Conservation (phyloP, 2,113 vertebrate genomes). For the Lutjanus erythropterus region DNA sequence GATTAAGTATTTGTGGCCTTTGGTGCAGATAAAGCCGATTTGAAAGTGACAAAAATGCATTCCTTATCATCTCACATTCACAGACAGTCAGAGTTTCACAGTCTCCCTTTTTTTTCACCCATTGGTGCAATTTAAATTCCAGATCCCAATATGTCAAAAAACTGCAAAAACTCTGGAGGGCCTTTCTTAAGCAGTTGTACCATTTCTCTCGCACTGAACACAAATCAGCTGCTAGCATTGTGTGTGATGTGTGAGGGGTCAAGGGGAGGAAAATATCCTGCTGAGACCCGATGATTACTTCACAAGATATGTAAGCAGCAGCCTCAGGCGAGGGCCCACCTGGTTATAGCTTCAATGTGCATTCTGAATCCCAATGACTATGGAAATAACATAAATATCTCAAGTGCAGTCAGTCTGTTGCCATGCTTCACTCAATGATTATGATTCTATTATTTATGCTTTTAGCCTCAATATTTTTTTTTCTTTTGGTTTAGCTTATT, state of each 20-base stretch:
- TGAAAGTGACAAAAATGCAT: slow-evolving; percentile 40
- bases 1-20: slow-evolving; percentile 12
- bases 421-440: slow-evolving; percentile 31
- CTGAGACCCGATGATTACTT: slow-evolving; percentile 63
- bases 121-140: slow-evolving; percentile 35
- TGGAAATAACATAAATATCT: slow-evolving; percentile 38
- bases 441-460: slow-evolving; percentile 24
- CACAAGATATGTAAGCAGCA: slow-evolving; percentile 62
- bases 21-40: slow-evolving; percentile 42
- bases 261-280: slow-evolving; percentile 58
- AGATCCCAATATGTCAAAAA: slow-evolving; percentile 26
- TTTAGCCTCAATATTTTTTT: too few species aligned
- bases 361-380: slow-evolving; percentile 56
- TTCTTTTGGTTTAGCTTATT: too few species aligned
- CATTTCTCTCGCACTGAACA: slow-evolving; percentile 18
- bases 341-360: slow-evolving; percentile 47
- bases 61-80: slow-evolving; percentile 45
- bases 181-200: slow-evolving; percentile 27
- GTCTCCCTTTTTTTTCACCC: neutral
- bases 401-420: neutral
- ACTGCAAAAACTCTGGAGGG: neutral
- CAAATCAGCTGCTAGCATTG: slow-evolving; percentile 41
- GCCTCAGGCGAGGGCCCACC: slow-evolving; percentile 58
- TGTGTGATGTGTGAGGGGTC: slow-evolving; percentile 55
- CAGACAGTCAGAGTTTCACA: slow-evolving; percentile 4